Conservation (phyloP, 2,888 invertebrate species). For the Syrista parreyssii region DNA sequence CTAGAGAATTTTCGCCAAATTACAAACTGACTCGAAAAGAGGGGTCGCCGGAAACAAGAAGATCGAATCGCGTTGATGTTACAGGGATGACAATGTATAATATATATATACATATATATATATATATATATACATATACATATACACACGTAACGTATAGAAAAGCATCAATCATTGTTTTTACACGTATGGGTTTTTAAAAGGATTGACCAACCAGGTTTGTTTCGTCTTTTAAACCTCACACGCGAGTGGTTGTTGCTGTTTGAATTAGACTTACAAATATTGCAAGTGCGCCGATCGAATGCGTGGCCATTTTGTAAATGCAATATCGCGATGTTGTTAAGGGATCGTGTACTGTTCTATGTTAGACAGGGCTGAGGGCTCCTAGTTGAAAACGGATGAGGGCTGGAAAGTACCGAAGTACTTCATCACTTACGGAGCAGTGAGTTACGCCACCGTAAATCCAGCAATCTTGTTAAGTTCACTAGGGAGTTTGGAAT, state of each 20-base stretch:
- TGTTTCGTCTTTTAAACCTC: too few relatives aligned
- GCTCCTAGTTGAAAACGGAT: background rate
- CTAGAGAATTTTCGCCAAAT: background rate
- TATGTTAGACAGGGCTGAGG: background rate
- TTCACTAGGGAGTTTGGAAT: slow-evolving; percentile 8
- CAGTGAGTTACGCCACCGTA: slow-evolving; percentile 40
- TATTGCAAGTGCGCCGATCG: background rate
- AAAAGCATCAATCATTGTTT: too few relatives aligned
- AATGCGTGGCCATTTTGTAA: background rate
- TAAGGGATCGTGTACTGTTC: background rate
- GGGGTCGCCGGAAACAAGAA: background rate
- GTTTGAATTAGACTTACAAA: background rate
- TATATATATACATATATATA: too few relatives aligned
- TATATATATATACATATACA: too few relatives aligned
- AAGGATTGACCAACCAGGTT: too few relatives aligned
- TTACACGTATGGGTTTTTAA: too few relatives aligned
- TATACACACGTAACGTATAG: too few relatives aligned
- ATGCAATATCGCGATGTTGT: background rate
- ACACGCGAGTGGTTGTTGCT: too few relatives aligned
- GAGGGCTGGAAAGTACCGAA: slow-evolving; percentile 14
- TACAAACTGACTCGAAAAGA: background rate
- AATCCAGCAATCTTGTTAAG: slow-evolving; percentile 46
- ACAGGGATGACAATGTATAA: background rate
- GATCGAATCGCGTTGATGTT: background rate
- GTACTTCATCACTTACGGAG: slow-evolving; percentile 36